Evolutionary conservation across 2,888 invertebrate genomes (phyloP), one percentile per base, ranked within the genome.

Genomic region (Drosophila mulleri): DNA sequence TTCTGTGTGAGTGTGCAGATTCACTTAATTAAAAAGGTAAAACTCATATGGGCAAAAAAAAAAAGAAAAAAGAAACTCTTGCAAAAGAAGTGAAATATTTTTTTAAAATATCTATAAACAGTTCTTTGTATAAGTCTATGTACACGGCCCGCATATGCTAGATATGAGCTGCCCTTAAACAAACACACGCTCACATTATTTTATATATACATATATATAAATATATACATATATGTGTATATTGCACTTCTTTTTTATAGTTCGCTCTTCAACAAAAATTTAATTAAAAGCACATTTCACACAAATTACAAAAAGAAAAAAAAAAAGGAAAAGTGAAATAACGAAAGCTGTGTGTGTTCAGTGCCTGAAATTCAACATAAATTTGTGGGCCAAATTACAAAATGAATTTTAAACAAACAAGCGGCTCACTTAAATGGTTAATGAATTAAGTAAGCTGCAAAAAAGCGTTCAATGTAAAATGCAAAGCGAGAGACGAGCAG

Each of bases 271-370:
- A 57, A 37, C 54, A 37, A 83, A 71, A 71, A 78, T 83, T 80
- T 80, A 80, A 80, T 83, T 80, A 80, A 80, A 80, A 72, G 68
- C 58, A 59, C 67, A 75, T 80, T 75, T 80, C 53, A 42, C 50
- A 53, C 64, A 70, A 47, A 57, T 48, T 56, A 32, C 35, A 56
- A 32, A 6, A 42, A 48, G 32, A 32, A 32, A 32, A 32, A 11
- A 32, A 32, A 32, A 32, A 11, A 32, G 11, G 11, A 66, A 20
- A n/a, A n/a, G n/a, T n/a, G n/a, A 65, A 41, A n/a, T 11, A 37
- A 23, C 5, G 20, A 44, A 35, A 32, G 12, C 23, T 54, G 47
- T 64, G 53, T 71, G 44, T n/a, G 26, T 3, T 45, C 35, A 54
- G 58, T 48, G 39, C 59, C 56, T 47, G 52, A 52, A 67, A 59